These are phyloP conservation scores for Callospermophilus lateralis DNA, from an alignment of 2,113 vertebrate genomes.

Conservation along the genomic window DNA sequence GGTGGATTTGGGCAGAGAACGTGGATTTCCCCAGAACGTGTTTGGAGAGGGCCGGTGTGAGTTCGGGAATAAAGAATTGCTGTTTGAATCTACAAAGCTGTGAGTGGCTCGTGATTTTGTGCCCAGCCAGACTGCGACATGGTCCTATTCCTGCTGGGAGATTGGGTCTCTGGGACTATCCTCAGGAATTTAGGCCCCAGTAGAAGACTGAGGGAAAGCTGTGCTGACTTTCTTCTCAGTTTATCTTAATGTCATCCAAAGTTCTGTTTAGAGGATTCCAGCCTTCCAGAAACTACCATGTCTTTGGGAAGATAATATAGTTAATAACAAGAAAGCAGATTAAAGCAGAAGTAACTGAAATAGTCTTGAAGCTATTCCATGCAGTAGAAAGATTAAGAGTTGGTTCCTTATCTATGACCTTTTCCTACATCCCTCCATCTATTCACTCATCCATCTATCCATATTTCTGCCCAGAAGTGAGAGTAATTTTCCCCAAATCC, in stretches of 20 bases:
- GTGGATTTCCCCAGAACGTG: no score
- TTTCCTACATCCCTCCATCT: background rate
- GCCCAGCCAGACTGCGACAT: no score
- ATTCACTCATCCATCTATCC: background rate
- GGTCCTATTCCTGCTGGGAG: slow-evolving; percentile 14
- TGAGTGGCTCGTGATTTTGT: no score
- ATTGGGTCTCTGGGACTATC: background rate
- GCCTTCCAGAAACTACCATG: background rate
- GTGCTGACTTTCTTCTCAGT: background rate
- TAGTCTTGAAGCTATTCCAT: background rate
- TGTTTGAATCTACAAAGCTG: no score
- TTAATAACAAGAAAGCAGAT: background rate
- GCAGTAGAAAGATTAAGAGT: background rate
- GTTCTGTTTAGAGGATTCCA: background rate
- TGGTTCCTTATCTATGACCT: background rate
- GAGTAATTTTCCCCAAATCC: background rate
- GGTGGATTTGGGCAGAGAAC: no score
- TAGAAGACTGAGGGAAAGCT: background rate
- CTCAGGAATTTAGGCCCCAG: background rate
- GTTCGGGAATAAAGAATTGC: no score
- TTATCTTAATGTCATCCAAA: background rate
- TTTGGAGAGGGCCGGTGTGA: no score
- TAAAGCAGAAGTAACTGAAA: background rate
- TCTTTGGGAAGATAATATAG: background rate
- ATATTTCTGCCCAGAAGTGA: background rate